A percentile compares a stretch with the other conserved stretches of the same genome.
phyloP scores from a whole-genome alignment of 1,140 invertebrate species.

The Drosophila ambigua region DNA sequence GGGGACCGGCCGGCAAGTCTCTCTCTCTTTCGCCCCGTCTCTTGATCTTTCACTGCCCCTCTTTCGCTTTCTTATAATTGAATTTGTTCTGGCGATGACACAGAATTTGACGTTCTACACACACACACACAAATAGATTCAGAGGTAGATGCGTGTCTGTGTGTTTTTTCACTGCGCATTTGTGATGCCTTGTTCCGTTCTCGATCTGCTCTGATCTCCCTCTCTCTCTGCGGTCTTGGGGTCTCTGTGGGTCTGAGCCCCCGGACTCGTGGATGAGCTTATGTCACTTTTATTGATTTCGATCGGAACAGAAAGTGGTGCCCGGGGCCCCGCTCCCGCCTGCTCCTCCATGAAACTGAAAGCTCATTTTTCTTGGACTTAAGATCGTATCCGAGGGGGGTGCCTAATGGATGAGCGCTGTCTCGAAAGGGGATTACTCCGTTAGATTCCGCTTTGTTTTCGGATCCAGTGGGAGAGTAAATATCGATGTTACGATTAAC shows the following conservation, averaged over 20 bases:
- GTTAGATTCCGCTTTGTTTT: conserved; percentile 24
- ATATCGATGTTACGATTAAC: conserved; percentile 45
- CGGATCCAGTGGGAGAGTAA: conserved; percentile 33
- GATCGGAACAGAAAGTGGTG: conserved; percentile 59
- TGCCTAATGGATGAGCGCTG: conserved; percentile 51
- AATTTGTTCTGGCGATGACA: conserved; percentile 55
- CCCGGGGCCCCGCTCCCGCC: conserved; percentile 8
- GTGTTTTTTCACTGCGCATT: conserved; percentile 70
- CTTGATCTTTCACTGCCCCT: too few species aligned
- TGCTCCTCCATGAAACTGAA: conserved; percentile 39
- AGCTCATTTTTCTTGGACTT: conserved; percentile 70
- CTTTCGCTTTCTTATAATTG: conserved; percentile 29
- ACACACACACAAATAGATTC: conserved; percentile 31
- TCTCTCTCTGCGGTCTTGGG: conserved; percentile 38
- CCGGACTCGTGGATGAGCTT: conserved; percentile 55
- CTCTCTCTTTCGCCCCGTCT: conserved; percentile 19
- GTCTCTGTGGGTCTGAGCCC: background rate
- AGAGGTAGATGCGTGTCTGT: background rate
- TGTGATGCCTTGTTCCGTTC: conserved; percentile 55
- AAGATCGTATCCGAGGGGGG: conserved; percentile 47
- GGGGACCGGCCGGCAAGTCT: conserved; percentile 42
- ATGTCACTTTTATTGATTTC: conserved; percentile 78
- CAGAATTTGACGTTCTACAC: conserved; percentile 21
- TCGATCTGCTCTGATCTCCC: conserved; percentile 24
- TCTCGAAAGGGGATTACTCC: conserved; percentile 41